Conservation (phyloP, 2,113 vertebrate species). For the Orientallactaga bullata region DNA sequence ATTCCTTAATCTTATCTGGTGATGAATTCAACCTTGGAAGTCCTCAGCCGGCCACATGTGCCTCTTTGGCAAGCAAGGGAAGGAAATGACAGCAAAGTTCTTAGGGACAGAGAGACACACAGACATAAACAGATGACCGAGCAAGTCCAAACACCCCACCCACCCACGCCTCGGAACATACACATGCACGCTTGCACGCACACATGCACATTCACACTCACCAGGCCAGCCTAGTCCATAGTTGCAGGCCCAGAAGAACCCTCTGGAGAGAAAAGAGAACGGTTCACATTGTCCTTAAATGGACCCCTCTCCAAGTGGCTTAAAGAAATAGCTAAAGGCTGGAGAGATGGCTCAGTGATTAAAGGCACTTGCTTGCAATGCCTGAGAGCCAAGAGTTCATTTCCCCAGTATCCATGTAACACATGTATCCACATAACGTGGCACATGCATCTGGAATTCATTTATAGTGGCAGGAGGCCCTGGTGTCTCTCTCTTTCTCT, state of each 20-base stretch:
- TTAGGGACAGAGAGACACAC: neutral
- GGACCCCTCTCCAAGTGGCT: neutral
- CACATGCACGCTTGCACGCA: neutral
- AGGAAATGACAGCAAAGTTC: slow-evolving; percentile 45
- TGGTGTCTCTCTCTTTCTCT: too few species aligned
- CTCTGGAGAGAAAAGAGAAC: neutral
- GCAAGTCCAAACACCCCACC: slow-evolving; percentile 51
- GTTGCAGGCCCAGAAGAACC: neutral
- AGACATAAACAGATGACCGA: slow-evolving; percentile 65
- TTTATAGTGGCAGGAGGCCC: too few species aligned
- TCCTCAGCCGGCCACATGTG: neutral
- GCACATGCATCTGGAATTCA: too few species aligned
- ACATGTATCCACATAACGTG: too few species aligned
- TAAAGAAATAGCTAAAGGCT: neutral
- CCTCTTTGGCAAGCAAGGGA: neutral
- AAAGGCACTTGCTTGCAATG: too few species aligned
- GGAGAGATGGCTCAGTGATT: too few species aligned
- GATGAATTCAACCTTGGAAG: neutral
- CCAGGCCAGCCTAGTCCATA: neutral
- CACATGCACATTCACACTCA: neutral
- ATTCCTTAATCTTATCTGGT: neutral
- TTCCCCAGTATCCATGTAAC: too few species aligned
- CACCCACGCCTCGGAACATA: neutral
- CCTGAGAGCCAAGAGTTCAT: too few species aligned
- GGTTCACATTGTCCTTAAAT: neutral